Base-by-base conservation (phyloP, 1,140 invertebrate species). In the Patella vulgata region DNA sequence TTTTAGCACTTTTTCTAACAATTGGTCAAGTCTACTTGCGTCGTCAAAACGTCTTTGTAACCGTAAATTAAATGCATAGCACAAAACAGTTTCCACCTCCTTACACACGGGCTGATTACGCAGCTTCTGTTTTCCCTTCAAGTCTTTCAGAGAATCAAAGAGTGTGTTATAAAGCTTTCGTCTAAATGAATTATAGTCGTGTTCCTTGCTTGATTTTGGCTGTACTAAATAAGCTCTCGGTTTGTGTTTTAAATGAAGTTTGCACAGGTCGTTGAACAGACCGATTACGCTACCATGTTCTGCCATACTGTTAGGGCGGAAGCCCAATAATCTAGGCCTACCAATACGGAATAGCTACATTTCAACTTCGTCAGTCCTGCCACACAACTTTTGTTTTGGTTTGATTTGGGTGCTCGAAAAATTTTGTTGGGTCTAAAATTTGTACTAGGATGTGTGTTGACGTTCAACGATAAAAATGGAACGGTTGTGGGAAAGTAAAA, bases 1-100 rank as follows among this genome's bases (percentile, higher is more conserved):
- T 31, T 17, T 23, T 23, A 58, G 11, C 4, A 74, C 33, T 21
- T 39, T 53, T 23, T 61, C 51, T 6, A 74, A 53, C 11, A 76
- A 39, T 42, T 59, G 40, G 43, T 79, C 75, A 12, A 79, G 59
- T 48, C 59, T 63, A 31, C 73, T 70, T 2, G 75, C 77, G 39
- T 79, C 71, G 57, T 74, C 71, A 70, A 69, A 79, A 30, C 54
- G 58, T 30, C 70, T 56, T 31, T 46, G 40, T 12, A 61, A 56
- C 28, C 75, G 55, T 21, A 78, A 55, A 30, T 70, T 50, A 50
- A 61, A 71, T 12, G 67, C 63, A 36, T 57, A 63, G 9, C 60
- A 60, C 30, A 70, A 53, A 31, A 74, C 44, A 44, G 14, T 42
- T 39, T 50, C 70, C 30, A 66, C 47, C 40, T 53, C 64, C 31